Conservation (phyloP, 2,797 vertebrate genomes). For the Amniataba percoides region DNA sequence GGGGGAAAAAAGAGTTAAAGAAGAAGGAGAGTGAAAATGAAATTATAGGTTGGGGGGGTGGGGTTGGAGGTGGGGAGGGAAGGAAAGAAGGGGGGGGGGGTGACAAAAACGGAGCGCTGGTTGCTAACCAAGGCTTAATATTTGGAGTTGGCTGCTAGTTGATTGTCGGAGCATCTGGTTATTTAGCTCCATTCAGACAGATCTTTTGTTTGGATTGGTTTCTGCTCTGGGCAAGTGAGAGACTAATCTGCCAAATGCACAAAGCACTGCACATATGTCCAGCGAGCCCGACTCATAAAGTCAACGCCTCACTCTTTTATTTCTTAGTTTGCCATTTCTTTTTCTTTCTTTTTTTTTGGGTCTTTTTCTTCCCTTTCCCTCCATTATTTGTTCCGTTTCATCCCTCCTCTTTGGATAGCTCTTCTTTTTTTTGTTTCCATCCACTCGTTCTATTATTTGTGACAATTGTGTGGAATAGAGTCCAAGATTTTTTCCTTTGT, state of each 20-base stretch:
- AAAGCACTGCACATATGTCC: slow-evolving; percentile 84
- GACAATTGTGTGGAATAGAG: slow-evolving; percentile 84
- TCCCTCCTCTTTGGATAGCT: slow-evolving; percentile 68
- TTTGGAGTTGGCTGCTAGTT: slow-evolving; percentile 77
- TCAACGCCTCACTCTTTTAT: slow-evolving; percentile 73
- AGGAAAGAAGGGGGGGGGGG: slow-evolving; percentile 2
- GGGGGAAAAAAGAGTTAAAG: slow-evolving; percentile 4
- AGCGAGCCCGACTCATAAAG: slow-evolving; percentile 75
- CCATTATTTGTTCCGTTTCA: slow-evolving; percentile 72
- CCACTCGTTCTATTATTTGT: slow-evolving; percentile 81
- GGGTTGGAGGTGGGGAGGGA: not conserved
- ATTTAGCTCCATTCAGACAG: slow-evolving; percentile 83
- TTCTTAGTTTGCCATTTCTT: slow-evolving; percentile 62
- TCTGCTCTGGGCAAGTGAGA: slow-evolving; percentile 80
- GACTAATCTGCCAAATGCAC: slow-evolving; percentile 83
- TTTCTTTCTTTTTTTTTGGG: slow-evolving; percentile 32
- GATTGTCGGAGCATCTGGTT: slow-evolving; percentile 83
- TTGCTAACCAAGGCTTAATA: slow-evolving; percentile 75
- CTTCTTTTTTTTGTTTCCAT: slow-evolving; percentile 72
- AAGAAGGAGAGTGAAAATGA: slow-evolving; percentile 59
- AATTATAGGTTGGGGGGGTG: slow-evolving; percentile 47
- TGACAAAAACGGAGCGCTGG: slow-evolving; percentile 63
- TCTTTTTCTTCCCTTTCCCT: slow-evolving; percentile 51
- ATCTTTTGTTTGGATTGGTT: slow-evolving; percentile 84
- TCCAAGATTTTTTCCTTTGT: slow-evolving; percentile 86